Evolutionary conservation across 2,113 vertebrate species (phyloP).

Genomic region (Rhinichthys klamathensis): DNA sequence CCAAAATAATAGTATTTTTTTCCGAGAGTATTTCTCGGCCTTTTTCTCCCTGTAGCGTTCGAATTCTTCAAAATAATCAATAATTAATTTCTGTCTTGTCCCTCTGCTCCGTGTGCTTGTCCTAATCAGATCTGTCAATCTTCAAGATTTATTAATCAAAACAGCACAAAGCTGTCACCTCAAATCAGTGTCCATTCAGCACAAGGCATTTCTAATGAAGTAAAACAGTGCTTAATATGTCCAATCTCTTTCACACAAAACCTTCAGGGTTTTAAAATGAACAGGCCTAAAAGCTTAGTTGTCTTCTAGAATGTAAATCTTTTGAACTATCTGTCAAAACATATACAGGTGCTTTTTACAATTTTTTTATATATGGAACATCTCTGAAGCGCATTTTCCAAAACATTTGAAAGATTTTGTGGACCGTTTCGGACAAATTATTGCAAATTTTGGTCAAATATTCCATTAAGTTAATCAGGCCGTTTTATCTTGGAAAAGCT

Average conservation of each 20-base stretch:
- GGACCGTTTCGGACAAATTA: neutral
- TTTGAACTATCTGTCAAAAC: neutral
- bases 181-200: neutral
- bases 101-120: conserved; percentile 1
- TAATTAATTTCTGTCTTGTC: conserved; percentile 23
- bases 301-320: neutral
- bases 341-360: neutral
- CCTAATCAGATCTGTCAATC: conserved; percentile 15
- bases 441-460: neutral
- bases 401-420: neutral
- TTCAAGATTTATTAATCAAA: conserved; percentile 5
- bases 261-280: neutral
- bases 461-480: neutral
- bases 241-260: neutral
- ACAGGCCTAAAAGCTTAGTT: neutral
- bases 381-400: neutral
- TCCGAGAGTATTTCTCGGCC: too few relatives aligned
- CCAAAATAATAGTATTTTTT: neutral
- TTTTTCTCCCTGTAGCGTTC: neutral
- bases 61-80: neutral
- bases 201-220: neutral
- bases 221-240: neutral
- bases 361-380: neutral
- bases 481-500: neutral
- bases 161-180: neutral